phyloP scores from a whole-genome alignment of 2,113 vertebrate genomes.

The Pleuronectes platessa region DNA sequence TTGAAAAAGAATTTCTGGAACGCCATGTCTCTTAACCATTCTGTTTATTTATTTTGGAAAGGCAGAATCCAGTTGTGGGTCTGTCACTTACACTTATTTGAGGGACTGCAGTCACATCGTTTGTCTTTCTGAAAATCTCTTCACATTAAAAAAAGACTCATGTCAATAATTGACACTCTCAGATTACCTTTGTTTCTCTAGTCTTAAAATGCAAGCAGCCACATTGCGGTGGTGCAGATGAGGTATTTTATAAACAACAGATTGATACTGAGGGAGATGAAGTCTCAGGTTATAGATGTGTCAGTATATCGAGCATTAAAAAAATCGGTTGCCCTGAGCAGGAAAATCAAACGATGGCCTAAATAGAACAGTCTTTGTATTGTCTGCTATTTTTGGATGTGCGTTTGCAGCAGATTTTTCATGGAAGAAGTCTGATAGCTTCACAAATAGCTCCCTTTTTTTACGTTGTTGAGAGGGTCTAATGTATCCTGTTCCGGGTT shows the following conservation, averaged over 20 bases:
- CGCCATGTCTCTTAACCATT: not conserved
- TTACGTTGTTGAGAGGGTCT: not conserved
- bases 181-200: not conserved
- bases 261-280: too few relatives aligned
- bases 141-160: constrained; percentile 39
- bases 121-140: constrained; percentile 58
- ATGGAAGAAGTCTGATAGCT: not conserved
- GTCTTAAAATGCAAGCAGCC: not conserved
- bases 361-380: constrained; percentile 7
- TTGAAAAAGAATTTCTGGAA: not conserved
- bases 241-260: not conserved
- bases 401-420: not conserved
- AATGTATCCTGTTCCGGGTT: constrained; percentile 7
- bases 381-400: constrained; percentile 25
- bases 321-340: not conserved
- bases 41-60: not conserved
- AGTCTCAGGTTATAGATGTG: not conserved
- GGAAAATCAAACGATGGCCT: not conserved
- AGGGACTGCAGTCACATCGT: constrained; percentile 23
- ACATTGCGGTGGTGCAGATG: not conserved
- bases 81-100: constrained; percentile 12
- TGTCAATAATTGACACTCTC: constrained; percentile 14
- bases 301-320: not conserved
- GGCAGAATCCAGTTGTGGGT: constrained; percentile 14
- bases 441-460: not conserved